phyloP scores from a whole-genome alignment of 1,140 invertebrate genomes.

The Bombyx mandarina region DNA sequence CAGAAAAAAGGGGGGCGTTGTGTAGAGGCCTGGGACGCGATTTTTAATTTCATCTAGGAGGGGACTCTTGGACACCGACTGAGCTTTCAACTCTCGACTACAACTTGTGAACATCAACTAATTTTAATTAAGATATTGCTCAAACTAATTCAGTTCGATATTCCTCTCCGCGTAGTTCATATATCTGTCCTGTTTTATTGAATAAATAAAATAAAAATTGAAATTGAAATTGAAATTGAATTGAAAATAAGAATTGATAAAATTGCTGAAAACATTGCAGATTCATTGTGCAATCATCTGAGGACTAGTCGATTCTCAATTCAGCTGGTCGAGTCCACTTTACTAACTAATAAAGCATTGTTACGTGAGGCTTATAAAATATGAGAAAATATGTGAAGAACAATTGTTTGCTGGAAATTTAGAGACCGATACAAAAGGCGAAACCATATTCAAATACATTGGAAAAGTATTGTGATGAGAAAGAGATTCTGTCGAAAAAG shows the following conservation, averaged over 20 bases:
- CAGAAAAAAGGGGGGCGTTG: too few relatives aligned
- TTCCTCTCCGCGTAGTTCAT: too few relatives aligned
- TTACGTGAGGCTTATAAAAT: slow-evolving; percentile 10
- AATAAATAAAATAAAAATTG: too few relatives aligned
- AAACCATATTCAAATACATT: slow-evolving; percentile 12
- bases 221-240: neutral
- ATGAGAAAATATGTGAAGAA: neutral
- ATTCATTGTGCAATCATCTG: slow-evolving; percentile 4
- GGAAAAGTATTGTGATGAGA: slow-evolving; percentile 11
- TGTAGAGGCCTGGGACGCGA: too few relatives aligned
- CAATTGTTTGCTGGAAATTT: slow-evolving; percentile 17
- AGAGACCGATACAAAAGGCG: slow-evolving; percentile 10
- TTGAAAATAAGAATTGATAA: neutral
- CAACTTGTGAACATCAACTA: too few relatives aligned
- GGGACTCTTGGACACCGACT: too few relatives aligned
- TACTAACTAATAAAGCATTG: slow-evolving; percentile 4
- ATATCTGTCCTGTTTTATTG: too few relatives aligned
- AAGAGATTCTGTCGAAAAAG: too few relatives aligned
- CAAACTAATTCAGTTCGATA: too few relatives aligned
- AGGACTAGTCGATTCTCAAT: slow-evolving; percentile 8
- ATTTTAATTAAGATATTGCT: too few relatives aligned
- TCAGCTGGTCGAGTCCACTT: slow-evolving; percentile 7
- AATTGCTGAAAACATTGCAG: slow-evolving; percentile 1
- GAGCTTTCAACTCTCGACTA: too few relatives aligned
- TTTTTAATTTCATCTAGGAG: too few relatives aligned